Evolutionary conservation across 2,888 invertebrate genomes (phyloP), one percentile per base, ranked within the genome.

Genomic region (Cheilosia impressa): DNA sequence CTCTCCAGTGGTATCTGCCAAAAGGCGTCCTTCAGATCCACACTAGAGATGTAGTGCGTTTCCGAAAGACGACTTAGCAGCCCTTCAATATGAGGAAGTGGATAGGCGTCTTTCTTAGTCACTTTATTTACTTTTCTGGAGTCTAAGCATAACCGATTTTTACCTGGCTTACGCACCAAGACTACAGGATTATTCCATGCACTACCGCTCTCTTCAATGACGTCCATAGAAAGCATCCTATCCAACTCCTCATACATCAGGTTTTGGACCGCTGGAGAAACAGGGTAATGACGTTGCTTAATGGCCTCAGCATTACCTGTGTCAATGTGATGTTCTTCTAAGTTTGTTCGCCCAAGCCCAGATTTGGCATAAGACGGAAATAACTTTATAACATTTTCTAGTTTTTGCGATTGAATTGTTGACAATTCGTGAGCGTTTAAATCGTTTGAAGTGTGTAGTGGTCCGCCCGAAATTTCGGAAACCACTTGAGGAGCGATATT

Each of bases 181-280:
- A 63, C 68, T 2, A 84, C 79, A 10, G 68, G 72, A 17, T 76
- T 72, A 5, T 68, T 72, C 76, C 72, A 85, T 1, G 76, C 72
- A 22, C 81, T 82, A n/a, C 27, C 13, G 27, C 66, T 60, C 38
- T 71, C 66, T 53, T 82, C 82, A 2, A 82, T 50, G 27, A 27
- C 27, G 6, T 27, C 6, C 6, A 27, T 5, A 27, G 27, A 4
- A 27, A 27, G 27, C 27, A 27, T 27, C 27, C 27, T 27, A 27
- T 27, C 27, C 27, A 27, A 4, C 24, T 24, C 24, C 24, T 24
- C 24, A 24, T 24, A 24, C 3, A 24, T 24, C 24, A 24, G 24
- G 1, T 24, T 24, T 24, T 24, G 24, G 2, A 24, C 24, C 24
- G 24, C 24, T 3, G 24, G 24, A 24, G 24, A 24, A 24, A 24